phyloP scores from a whole-genome alignment of 1,140 invertebrate species.

The Brevipalpus yothersi region DNA sequence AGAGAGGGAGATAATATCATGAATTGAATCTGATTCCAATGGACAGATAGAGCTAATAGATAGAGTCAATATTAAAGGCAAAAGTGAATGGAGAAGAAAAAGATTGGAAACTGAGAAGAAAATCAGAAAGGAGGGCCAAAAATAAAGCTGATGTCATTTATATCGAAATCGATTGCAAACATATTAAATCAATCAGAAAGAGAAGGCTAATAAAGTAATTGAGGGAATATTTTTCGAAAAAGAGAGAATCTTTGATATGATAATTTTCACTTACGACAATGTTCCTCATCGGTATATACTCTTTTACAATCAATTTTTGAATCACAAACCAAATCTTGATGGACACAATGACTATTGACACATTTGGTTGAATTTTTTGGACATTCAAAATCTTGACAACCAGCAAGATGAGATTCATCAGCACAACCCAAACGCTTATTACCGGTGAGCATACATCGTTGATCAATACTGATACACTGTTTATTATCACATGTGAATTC shows the following conservation, averaged over 20 bases:
- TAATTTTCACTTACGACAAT: constrained; percentile 5
- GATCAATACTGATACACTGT: constrained; percentile 4
- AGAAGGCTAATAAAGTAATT: too few relatives aligned
- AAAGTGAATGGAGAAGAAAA: too few relatives aligned
- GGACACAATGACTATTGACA: constrained; percentile 6
- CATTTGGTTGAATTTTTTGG: neutral
- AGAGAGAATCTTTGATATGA: neutral
- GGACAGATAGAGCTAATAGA: too few relatives aligned
- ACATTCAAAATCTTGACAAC: neutral
- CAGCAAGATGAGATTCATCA: constrained; percentile 6
- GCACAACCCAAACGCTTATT: constrained; percentile 5
- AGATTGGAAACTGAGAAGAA: too few relatives aligned
- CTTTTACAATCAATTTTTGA: constrained; percentile 9
- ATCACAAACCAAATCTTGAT: constrained; percentile 9
- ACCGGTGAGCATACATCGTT: constrained; percentile 2
- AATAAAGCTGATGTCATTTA: too few relatives aligned
- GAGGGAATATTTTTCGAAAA: too few relatives aligned
- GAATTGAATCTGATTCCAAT: too few relatives aligned
- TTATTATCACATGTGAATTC: constrained; percentile 5
- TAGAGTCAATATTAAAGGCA: too few relatives aligned
- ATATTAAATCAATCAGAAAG: too few relatives aligned
- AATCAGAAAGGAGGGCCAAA: too few relatives aligned
- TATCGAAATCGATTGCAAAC: too few relatives aligned
- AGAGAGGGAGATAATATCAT: too few relatives aligned
- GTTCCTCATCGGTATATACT: constrained; percentile 12